Evolutionary conservation across 2,888 invertebrate genomes (phyloP), one percentile per base, ranked within the genome.

Genomic region (Anorthoa munda): DNA sequence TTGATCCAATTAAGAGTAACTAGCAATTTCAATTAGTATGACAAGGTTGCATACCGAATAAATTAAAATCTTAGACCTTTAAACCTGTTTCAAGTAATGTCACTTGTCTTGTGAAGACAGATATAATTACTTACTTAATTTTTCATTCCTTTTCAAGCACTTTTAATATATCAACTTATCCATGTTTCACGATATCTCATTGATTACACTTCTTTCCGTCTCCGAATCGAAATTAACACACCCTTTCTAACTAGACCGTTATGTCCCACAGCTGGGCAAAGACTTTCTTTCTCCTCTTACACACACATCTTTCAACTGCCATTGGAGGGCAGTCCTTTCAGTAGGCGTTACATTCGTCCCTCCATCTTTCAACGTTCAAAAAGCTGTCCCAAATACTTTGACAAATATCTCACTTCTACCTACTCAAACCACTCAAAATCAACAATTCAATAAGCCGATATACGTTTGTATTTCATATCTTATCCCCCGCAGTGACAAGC

Each of bases 21-120:
- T 46, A 79, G 83, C 70, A 18, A 77, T 79, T 74, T 65, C 72
- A 86, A 86, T 84, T 81, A 75, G 72, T 81, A 72, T 79, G 68
- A 83, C 87, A 86, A 88, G 88, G 86, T 76, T 79, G 75, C 11
- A 65, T 75, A 65, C 4, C 46, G 50, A 65, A 63, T 70, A 53
- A 15, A 71, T 69, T 77, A 65, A 66, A 48, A 23, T 51, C 21
- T 61, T 63, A 65, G 64, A 63, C 51, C 45, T 80, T 23, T 1
- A 65, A 78, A 74, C 86, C 53, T n/a, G 84, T 61, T 72, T 21
- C 17, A 55, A 56, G 31, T 67, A 74, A 55, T 61, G 58, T 50
- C n/a, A 56, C 39, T 2, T 11, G 7, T 39, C 12, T 26, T 64
- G 23, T 26, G 3, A 48, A 23, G n/a, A 46, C 21, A 55, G 68